Conservation (phyloP, 2,113 vertebrate species). For the Sterrhoptilus dennistouni region DNA sequence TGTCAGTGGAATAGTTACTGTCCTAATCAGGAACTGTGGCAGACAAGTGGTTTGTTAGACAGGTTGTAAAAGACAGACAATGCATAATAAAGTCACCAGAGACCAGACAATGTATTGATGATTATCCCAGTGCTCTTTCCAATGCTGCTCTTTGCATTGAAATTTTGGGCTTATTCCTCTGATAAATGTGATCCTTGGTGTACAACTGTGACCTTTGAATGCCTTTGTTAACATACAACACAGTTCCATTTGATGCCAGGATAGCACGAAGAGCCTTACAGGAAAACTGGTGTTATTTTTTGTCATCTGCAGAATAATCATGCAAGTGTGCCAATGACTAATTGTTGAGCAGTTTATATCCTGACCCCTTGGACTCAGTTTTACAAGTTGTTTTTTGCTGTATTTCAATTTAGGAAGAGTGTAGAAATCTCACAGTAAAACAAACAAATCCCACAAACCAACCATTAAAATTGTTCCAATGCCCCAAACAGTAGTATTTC, state of each 20-base stretch:
- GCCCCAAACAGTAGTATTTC: background rate
- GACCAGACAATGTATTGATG: background rate
- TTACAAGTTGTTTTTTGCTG: background rate
- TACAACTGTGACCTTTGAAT: background rate
- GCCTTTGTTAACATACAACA: background rate
- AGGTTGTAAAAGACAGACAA: background rate
- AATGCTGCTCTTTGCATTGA: background rate
- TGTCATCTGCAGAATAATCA: background rate
- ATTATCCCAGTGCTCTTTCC: background rate
- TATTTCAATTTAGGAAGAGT: background rate
- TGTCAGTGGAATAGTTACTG: conserved; percentile 15
- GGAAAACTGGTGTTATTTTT: background rate
- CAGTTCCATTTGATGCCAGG: background rate
- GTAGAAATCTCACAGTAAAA: background rate
- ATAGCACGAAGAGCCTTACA: background rate
- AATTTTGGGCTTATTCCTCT: background rate
- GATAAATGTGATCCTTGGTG: background rate
- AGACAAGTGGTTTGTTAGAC: conserved; percentile 48
- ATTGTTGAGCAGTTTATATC: background rate
- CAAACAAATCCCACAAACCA: background rate
- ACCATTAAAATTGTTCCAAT: background rate
- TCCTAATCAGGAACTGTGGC: conserved; percentile 48
- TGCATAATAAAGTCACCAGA: conserved; percentile 47
- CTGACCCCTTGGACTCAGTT: background rate
- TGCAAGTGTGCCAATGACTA: background rate